Evolutionary conservation across 2,888 invertebrate genomes (phyloP), one percentile per base, ranked within the genome.

Genomic region (Scaptodrosophila latifasciaeformis): DNA sequence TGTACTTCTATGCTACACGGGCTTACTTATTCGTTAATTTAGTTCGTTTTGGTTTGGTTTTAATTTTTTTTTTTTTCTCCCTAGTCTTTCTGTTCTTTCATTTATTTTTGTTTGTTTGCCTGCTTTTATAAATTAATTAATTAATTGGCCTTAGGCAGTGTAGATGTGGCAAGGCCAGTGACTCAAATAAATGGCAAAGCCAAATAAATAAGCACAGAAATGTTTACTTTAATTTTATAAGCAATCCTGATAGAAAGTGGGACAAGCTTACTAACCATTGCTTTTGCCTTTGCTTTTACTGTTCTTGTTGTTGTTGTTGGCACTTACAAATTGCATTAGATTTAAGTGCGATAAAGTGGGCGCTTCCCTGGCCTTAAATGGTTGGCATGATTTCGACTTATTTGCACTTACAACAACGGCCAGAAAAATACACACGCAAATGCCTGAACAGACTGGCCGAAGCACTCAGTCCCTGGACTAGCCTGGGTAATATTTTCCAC

Each of bases 271-370:
- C n/a, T n/a, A 42, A 19, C 43, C 56, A 55, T 57, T 56, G 56
- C 59, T 56, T 58, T 53, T 57, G 35, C 31, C 46, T 39, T 42
- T 45, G 48, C 37, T 59, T 54, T 54, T 3, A 7, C 24, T 24
- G 17, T 6, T 15, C 37, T 3, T 15, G 5, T 37, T 37, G 13
- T 10, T 15, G 17, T 24, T 21, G 31, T 34, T 17, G 65, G 69
- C 75, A 78, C 71, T 78, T 76, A 75, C 75, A 76, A 76, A 76
- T 77, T 77, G 71, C 78, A 76, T 78, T 76, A 76, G 75, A 75
- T 75, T 77, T 71, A 61, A 65, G 71, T 62, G 65, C 75, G 78
- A 77, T 75, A 75, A 77, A 64, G 64, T 39, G 59, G 62, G 69
- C 24, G 24, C 24, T 24, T 24, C 24, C 24, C 24, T 7, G 24